These are phyloP conservation scores for Pristionchus maxplancki DNA, from an alignment of 2,888 invertebrate genomes.

Conservation along the genomic window DNA sequence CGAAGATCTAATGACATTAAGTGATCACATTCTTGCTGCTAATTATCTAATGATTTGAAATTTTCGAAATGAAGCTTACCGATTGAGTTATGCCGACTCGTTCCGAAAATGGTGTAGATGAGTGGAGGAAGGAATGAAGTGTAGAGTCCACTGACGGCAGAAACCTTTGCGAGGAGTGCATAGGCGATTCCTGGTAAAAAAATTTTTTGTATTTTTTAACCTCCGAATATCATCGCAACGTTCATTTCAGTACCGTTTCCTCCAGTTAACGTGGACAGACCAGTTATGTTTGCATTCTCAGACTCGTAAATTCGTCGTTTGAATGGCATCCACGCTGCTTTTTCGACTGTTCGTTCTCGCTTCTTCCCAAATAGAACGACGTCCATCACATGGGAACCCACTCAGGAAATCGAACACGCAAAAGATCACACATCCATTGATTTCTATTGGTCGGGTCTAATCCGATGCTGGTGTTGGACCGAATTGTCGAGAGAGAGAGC, in stretches of 20 bases:
- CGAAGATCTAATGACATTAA: background rate
- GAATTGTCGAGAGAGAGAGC: background rate
- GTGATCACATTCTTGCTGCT: background rate
- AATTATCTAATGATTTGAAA: background rate
- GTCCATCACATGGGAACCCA: background rate
- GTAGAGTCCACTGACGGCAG: constrained; percentile 83
- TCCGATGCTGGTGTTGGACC: background rate
- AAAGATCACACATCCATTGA: constrained; percentile 9
- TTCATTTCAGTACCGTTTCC: background rate
- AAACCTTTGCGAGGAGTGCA: constrained; percentile 79
- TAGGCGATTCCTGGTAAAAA: constrained; percentile 80
- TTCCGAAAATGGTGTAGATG: constrained; percentile 89
- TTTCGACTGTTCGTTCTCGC: background rate
- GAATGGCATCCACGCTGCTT: background rate
- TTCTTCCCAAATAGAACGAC: background rate
- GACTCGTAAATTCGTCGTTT: background rate
- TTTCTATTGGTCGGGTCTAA: background rate
- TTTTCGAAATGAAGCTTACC: constrained; percentile 79
- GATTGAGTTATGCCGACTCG: constrained; percentile 90
- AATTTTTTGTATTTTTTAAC: background rate
- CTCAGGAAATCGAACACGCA: background rate
- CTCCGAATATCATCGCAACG: background rate
- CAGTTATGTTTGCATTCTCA: background rate
- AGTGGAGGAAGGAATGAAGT: constrained; percentile 94
- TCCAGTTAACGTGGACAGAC: background rate